These are phyloP conservation scores for Mus spicilegus DNA, from an alignment of 2,113 vertebrate species.

Conservation along the genomic window DNA sequence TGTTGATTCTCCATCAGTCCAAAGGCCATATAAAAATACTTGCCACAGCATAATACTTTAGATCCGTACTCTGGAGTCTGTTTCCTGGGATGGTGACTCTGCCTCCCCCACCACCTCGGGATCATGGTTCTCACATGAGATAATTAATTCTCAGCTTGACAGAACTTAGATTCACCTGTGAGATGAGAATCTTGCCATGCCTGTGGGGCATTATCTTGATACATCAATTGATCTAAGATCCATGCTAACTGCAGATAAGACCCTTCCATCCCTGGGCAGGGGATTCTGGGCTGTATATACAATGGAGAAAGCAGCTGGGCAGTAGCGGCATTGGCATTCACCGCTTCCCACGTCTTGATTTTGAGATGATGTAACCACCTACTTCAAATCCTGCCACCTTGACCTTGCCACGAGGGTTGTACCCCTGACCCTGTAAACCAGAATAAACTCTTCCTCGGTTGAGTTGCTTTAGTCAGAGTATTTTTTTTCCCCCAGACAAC, in stretches of 20 bases:
- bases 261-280: not conserved
- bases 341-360: not conserved
- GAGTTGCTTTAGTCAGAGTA: not conserved
- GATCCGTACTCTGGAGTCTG: too few relatives aligned
- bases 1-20: too few relatives aligned
- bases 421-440: not conserved
- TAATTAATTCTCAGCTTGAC: not conserved
- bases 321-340: not conserved
- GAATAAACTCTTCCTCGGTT: not conserved
- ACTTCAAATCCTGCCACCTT: not conserved
- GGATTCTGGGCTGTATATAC: not conserved
- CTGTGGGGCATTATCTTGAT: not conserved
- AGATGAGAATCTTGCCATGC: not conserved
- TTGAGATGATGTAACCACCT: not conserved
- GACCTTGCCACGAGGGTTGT: not conserved
- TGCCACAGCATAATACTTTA: too few relatives aligned
- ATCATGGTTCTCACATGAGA: not conserved
- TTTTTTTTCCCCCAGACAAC: not conserved
- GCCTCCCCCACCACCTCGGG: too few relatives aligned
- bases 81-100: too few relatives aligned
- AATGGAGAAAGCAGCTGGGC: not conserved
- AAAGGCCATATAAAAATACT: too few relatives aligned
- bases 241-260: not conserved
- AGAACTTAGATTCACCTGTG: not conserved
- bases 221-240: not conserved